Conservation (phyloP, 2,797 vertebrate genomes). For the Manis pentadactyla region DNA sequence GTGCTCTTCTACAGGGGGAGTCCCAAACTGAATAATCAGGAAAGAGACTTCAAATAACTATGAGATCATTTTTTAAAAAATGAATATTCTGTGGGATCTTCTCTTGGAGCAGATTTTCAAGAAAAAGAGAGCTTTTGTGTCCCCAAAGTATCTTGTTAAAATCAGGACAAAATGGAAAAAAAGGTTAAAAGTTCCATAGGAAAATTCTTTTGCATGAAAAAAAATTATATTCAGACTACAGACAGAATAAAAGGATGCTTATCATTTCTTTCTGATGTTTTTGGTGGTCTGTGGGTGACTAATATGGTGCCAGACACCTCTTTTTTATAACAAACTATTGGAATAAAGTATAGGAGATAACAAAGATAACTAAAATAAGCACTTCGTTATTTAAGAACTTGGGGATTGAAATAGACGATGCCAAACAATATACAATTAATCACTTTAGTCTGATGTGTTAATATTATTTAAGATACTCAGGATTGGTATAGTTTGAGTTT, state of each 20-base stretch:
- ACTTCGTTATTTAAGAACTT: not conserved
- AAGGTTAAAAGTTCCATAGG: not conserved
- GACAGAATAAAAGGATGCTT: not conserved
- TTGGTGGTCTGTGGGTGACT: not conserved
- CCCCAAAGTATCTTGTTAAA: conserved; percentile 46
- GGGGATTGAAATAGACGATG: not conserved
- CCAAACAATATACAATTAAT: not conserved
- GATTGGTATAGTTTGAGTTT: not conserved
- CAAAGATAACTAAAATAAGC: not conserved
- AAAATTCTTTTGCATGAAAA: not conserved
- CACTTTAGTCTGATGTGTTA: not conserved
- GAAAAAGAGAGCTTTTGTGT: conserved; percentile 42
- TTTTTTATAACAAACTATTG: not conserved
- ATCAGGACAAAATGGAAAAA: not conserved
- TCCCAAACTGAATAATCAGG: not conserved
- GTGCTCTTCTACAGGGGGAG: not conserved
- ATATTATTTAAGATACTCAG: not conserved
- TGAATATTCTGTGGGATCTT: not conserved
- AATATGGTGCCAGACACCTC: not conserved
- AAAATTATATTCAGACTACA: not conserved
- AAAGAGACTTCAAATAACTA: conserved; percentile 52
- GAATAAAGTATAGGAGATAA: not conserved
- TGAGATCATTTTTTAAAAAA: not conserved
- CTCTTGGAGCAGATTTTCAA: not conserved
- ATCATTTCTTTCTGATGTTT: not conserved